phyloP scores from a whole-genome alignment of 2,113 vertebrate species.

The Passer domesticus region DNA sequence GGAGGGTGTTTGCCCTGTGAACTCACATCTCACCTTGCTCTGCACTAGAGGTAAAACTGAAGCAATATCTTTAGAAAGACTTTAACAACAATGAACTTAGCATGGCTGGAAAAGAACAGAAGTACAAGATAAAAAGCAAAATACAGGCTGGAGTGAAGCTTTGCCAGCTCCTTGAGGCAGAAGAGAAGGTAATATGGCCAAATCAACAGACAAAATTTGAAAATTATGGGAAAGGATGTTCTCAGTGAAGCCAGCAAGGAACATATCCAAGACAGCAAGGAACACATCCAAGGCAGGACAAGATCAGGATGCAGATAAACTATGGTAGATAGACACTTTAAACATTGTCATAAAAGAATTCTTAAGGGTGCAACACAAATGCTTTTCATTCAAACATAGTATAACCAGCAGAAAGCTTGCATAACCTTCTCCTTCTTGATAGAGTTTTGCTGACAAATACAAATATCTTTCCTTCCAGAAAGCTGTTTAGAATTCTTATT shows the following conservation, averaged over 20 bases:
- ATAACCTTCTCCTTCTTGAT: neutral
- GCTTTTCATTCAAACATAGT: neutral
- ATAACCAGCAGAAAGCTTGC: neutral
- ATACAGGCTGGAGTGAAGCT: neutral
- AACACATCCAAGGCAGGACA: neutral
- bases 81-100: neutral
- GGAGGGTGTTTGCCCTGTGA: neutral
- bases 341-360: neutral
- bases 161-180: neutral
- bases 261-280: neutral
- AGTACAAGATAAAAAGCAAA: neutral
- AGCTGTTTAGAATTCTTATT: neutral
- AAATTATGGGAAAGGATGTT: neutral
- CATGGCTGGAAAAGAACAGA: neutral
- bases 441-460: neutral
- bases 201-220: neutral
- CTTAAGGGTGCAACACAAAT: neutral
- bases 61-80: neutral
- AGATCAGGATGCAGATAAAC: neutral
- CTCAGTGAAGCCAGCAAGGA: neutral
- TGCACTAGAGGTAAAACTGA: neutral
- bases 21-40: accelerated
- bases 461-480: neutral
- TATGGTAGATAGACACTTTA: neutral
- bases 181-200: neutral